phyloP scores from a whole-genome alignment of 2,888 invertebrate species.

The Linnaemya tessellans region DNA sequence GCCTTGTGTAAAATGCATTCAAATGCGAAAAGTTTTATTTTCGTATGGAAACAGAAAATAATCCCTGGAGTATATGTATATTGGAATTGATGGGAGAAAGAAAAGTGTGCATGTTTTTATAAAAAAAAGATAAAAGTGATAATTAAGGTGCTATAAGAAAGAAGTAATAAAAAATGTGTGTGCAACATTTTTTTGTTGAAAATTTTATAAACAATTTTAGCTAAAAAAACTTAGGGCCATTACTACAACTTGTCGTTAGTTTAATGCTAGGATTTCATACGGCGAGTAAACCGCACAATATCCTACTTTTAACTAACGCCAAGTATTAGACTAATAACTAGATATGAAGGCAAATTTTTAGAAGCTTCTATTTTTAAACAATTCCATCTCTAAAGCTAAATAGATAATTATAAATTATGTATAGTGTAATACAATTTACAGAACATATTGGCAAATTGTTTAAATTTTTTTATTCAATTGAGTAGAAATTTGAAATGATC shows the following conservation, averaged over 20 bases:
- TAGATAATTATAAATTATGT: too few relatives aligned
- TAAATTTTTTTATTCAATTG: too few relatives aligned
- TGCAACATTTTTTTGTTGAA: constrained; percentile 54
- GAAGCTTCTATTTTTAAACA: background rate
- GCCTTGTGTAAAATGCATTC: background rate
- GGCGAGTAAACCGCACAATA: too few relatives aligned
- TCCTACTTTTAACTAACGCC: too few relatives aligned
- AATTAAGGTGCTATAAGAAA: constrained; percentile 66
- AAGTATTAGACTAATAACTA: constrained; percentile 15
- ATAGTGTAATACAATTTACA: too few relatives aligned
- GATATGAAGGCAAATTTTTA: constrained; percentile 5
- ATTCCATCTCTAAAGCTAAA: too few relatives aligned
- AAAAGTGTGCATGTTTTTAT: constrained; percentile 34
- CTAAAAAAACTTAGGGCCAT: background rate
- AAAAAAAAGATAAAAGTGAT: constrained; percentile 52
- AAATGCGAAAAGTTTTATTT: background rate
- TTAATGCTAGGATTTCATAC: too few relatives aligned
- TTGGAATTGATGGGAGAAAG: background rate
- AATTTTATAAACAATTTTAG: constrained; percentile 25
- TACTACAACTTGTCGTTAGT: too few relatives aligned
- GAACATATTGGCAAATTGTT: too few relatives aligned
- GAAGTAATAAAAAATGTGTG: constrained; percentile 35
- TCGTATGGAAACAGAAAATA: background rate
- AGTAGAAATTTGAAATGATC: too few relatives aligned
- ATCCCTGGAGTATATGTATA: constrained; percentile 1